Evolutionary conservation across 2,888 invertebrate genomes (phyloP).

Genomic region (Sericinus montela): DNA sequence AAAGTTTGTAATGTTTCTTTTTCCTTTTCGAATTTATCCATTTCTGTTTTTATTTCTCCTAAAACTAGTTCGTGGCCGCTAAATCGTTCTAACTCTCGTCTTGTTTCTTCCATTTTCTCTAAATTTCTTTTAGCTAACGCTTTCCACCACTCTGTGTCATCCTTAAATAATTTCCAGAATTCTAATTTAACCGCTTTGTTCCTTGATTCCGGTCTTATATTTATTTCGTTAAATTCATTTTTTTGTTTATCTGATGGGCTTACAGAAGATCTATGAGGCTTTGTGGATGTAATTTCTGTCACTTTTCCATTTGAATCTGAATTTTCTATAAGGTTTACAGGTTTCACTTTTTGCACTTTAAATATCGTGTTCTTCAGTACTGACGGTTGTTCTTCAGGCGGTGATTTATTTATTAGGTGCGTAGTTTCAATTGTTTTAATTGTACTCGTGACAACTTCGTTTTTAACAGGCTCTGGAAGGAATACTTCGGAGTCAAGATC

Average conservation of each 20-base stretch:
- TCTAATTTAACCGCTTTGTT: slow-evolving; percentile 42
- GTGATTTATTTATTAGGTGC: slow-evolving; percentile 29
- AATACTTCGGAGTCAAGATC: slow-evolving; percentile 51
- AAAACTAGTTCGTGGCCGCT: slow-evolving; percentile 66
- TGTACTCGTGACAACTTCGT: slow-evolving; percentile 36
- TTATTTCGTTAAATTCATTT: slow-evolving; percentile 41
- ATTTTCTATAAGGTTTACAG: slow-evolving; percentile 40
- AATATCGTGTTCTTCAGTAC: slow-evolving; percentile 58
- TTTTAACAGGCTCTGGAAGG: slow-evolving; percentile 29
- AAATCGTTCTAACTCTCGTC: slow-evolving; percentile 63
- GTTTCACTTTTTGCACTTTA: slow-evolving; percentile 60
- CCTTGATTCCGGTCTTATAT: slow-evolving; percentile 39
- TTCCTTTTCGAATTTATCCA: slow-evolving; percentile 55
- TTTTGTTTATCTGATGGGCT: slow-evolving; percentile 36
- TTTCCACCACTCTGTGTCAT: slow-evolving; percentile 73
- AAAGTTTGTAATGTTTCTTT: slow-evolving; percentile 59
- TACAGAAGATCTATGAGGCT: slow-evolving; percentile 13
- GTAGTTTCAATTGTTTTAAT: slow-evolving; percentile 32
- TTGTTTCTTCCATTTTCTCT: slow-evolving; percentile 69
- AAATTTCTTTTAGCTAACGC: slow-evolving; percentile 67
- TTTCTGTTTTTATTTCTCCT: slow-evolving; percentile 57
- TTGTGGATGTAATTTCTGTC: slow-evolving; percentile 26
- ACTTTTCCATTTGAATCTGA: slow-evolving; percentile 38
- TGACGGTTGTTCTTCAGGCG: slow-evolving; percentile 37
- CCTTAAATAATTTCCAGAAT: slow-evolving; percentile 69